phyloP scores from a whole-genome alignment of 37 sponge, comb jelly and placozoan genomes.

The Ephydatia muelleri region DNA sequence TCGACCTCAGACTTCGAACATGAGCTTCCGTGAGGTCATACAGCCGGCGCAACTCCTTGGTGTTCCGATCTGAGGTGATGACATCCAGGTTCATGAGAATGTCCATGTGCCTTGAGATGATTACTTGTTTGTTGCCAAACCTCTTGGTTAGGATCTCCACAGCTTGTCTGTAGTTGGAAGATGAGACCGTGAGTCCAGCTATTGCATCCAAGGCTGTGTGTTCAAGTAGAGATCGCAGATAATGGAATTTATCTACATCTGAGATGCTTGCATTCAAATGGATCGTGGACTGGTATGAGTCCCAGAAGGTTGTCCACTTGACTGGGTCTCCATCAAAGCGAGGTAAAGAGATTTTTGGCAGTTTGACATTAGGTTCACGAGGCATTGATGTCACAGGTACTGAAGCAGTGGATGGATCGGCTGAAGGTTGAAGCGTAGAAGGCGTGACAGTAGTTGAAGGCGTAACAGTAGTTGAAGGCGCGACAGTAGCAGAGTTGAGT shows the following conservation, averaged over 20 bases:
- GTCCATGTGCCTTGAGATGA: constrained; percentile 4
- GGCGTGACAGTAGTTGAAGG: neutral
- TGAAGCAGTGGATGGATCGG: no score
- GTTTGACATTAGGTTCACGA: no score
- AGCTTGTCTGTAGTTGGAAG: neutral
- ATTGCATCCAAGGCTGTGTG: neutral
- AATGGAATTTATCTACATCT: neutral
- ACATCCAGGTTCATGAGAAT: neutral
- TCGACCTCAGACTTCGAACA: neutral
- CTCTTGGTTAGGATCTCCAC: neutral
- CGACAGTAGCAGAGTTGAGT: neutral
- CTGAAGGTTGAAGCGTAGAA: no score
- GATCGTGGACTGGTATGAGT: no score
- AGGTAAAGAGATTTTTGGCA: neutral
- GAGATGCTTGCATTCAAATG: neutral
- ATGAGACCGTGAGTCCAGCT: neutral
- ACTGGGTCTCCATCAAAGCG: no score
- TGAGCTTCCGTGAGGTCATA: neutral
- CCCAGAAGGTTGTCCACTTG: constrained; percentile 14
- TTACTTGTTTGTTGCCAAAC: constrained; percentile 8
- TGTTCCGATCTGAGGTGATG: neutral
- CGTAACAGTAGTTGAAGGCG: no score
- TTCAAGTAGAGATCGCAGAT: constrained; percentile 4
- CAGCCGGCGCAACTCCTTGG: neutral
- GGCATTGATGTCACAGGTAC: no score